phyloP scores from a whole-genome alignment of 2,888 invertebrate genomes.

The Ryuthela nishihirai region DNA sequence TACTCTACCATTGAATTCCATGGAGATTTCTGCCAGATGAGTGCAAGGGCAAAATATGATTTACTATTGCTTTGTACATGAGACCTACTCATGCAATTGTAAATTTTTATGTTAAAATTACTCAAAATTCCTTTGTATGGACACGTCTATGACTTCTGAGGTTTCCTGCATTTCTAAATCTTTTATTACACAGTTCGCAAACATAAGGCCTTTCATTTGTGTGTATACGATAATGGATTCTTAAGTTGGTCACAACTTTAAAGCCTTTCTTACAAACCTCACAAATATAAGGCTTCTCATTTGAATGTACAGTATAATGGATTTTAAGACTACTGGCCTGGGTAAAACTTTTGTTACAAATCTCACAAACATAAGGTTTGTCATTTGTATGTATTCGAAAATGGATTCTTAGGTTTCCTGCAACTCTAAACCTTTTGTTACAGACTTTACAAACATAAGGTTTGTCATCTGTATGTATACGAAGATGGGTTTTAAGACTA shows the following conservation, averaged over 20 bases:
- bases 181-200: too few relatives aligned
- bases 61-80: too few relatives aligned
- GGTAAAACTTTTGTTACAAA: neutral
- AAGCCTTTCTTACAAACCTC: conserved; percentile 1
- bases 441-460: neutral
- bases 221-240: neutral
- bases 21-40: too few relatives aligned
- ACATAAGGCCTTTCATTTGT: neutral
- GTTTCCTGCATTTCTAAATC: too few relatives aligned
- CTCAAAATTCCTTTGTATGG: too few relatives aligned
- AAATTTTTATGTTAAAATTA: too few relatives aligned
- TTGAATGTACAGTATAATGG: neutral
- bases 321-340: neutral
- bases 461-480: neutral
- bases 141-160: too few relatives aligned
- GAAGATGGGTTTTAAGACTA: neutral
- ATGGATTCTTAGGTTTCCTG: neutral
- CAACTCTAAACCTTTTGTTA: neutral
- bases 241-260: neutral
- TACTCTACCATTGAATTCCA: too few relatives aligned
- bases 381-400: neutral
- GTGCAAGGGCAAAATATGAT: too few relatives aligned
- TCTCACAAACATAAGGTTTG: neutral
- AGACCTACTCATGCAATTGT: too few relatives aligned
- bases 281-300: neutral